A percentile compares a stretch with the other conserved stretches of the same genome.
Conservation (phyloP, 2,888 invertebrate genomes). For the Pomacea canaliculata region DNA sequence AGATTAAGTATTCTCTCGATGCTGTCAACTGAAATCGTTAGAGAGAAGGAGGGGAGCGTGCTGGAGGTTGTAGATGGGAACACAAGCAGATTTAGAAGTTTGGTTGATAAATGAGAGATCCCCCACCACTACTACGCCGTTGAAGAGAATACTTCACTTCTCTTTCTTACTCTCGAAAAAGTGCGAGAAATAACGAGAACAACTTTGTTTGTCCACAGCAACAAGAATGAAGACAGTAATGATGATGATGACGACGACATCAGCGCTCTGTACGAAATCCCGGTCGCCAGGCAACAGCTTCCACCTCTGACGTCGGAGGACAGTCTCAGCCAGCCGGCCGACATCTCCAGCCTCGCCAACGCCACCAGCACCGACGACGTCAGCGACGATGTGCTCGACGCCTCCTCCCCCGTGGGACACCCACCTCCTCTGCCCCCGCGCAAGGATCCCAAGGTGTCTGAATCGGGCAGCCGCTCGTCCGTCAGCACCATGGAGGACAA, state of each 20-base stretch:
- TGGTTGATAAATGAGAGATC: too few species aligned
- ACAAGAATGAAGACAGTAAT: neutral
- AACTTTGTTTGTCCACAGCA: too few species aligned
- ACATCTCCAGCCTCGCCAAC: slow-evolving; percentile 33
- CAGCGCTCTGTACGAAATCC: slow-evolving; percentile 53
- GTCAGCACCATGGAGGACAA: slow-evolving; percentile 23
- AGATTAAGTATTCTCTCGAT: too few species aligned
- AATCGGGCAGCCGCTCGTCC: slow-evolving; percentile 28
- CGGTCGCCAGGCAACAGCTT: slow-evolving; percentile 34
- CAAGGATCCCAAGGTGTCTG: slow-evolving; percentile 31
- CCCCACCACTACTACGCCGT: too few species aligned
- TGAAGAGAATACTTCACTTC: too few species aligned
- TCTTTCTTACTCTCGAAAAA: too few species aligned
- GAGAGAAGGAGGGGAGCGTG: too few species aligned
- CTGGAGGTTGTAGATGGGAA: too few species aligned
- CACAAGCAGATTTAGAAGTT: too few species aligned
- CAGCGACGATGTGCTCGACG: slow-evolving; percentile 35
- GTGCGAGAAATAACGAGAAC: too few species aligned
- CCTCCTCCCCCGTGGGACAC: slow-evolving; percentile 6
- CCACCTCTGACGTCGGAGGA: slow-evolving; percentile 33
- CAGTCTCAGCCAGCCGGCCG: slow-evolving; percentile 28
- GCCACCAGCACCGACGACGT: slow-evolving; percentile 36
- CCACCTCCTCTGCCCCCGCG: slow-evolving; percentile 54
- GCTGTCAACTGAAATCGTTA: too few species aligned
- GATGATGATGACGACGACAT: slow-evolving; percentile 37